Percentiles rank a stretch among this genome's conserved stretches.
These are phyloP conservation scores for Rhagium mordax DNA, from an alignment of 2,888 invertebrate genomes.

Conservation along the genomic window DNA sequence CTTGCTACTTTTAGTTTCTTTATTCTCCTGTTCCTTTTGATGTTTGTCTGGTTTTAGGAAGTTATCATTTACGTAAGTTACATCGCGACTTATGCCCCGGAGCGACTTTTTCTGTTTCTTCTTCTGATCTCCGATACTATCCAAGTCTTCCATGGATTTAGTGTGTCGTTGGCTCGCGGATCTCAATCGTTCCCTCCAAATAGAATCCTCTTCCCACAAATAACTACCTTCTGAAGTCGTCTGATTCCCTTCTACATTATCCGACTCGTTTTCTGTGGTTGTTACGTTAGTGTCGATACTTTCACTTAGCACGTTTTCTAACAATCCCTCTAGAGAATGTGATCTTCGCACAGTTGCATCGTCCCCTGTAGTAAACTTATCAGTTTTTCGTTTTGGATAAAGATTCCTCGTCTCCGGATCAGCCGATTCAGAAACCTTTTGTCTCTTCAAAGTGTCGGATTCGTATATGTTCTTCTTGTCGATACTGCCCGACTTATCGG, in stretches of 20 bases:
- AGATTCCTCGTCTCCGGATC: slow-evolving; percentile 72
- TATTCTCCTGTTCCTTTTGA: slow-evolving; percentile 63
- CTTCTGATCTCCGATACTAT: slow-evolving; percentile 70
- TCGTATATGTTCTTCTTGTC: slow-evolving; percentile 83
- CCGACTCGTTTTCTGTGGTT: slow-evolving; percentile 43
- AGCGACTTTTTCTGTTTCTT: slow-evolving; percentile 61
- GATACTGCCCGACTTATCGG: slow-evolving; percentile 77
- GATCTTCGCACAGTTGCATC: slow-evolving; percentile 70
- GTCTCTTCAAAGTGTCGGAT: slow-evolving; percentile 76
- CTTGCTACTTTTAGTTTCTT: slow-evolving; percentile 72
- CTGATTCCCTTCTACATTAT: slow-evolving; percentile 15
- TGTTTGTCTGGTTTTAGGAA: slow-evolving; percentile 70
- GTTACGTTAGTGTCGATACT: slow-evolving; percentile 44
- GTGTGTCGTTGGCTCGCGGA: slow-evolving; percentile 87
- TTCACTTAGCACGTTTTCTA: slow-evolving; percentile 71
- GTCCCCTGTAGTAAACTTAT: slow-evolving; percentile 60
- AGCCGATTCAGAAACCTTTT: slow-evolving; percentile 73
- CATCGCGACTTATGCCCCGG: slow-evolving; percentile 76
- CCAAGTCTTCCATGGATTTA: slow-evolving; percentile 87
- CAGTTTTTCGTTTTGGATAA: slow-evolving; percentile 57
- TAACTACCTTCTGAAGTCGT: slow-evolving; percentile 75
- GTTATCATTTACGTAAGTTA: slow-evolving; percentile 85
- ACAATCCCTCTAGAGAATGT: slow-evolving; percentile 74
- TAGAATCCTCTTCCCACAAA: slow-evolving; percentile 87
- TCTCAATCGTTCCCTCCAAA: slow-evolving; percentile 87